Conservation (phyloP, 2,888 invertebrate genomes). For the Aleiodes testaceus region DNA sequence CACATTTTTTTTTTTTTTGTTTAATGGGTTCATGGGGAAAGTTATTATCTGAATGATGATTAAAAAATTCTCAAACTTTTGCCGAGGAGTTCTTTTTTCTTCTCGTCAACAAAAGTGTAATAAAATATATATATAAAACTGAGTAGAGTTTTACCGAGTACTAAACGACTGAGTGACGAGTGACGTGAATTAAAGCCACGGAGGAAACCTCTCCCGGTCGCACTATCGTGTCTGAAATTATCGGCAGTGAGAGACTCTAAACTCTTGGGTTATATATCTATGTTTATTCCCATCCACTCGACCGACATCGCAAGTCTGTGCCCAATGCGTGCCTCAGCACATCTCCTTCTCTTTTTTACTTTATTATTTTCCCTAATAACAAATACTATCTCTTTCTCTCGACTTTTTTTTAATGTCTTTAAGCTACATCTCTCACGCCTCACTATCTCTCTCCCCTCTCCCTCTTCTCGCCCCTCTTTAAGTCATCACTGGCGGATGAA, state of each 20-base stretch:
- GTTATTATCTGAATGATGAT: too few relatives aligned
- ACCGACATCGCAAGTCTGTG: conserved; percentile 34
- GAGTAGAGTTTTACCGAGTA: conserved; percentile 15
- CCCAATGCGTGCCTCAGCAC: conserved; percentile 20
- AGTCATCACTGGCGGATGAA: conserved; percentile 3
- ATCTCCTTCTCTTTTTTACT: not conserved
- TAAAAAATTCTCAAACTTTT: too few relatives aligned
- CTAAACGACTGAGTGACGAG: conserved; percentile 26
- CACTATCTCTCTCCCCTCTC: conserved; percentile 10
- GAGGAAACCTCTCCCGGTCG: conserved; percentile 14
- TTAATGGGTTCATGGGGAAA: too few relatives aligned
- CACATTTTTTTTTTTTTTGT: too few relatives aligned
- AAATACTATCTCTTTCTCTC: conserved; percentile 3
- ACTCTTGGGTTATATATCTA: conserved; percentile 24
- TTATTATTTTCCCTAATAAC: conserved; percentile 2
- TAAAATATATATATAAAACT: conserved; percentile 11
- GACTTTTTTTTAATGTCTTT: conserved; percentile 18
- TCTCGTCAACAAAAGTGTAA: too few relatives aligned
- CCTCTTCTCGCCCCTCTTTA: not conserved
- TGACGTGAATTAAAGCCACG: conserved; percentile 25
- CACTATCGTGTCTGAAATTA: conserved; percentile 29
- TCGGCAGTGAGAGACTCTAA: conserved; percentile 5
- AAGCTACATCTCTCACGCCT: conserved; percentile 21
- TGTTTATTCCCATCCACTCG: conserved; percentile 35
- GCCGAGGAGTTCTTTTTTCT: too few relatives aligned